A percentile compares a stretch with the other conserved stretches of the same genome.
phyloP scores from a whole-genome alignment of 2,797 vertebrate species.

The Macropodus opercularis region DNA sequence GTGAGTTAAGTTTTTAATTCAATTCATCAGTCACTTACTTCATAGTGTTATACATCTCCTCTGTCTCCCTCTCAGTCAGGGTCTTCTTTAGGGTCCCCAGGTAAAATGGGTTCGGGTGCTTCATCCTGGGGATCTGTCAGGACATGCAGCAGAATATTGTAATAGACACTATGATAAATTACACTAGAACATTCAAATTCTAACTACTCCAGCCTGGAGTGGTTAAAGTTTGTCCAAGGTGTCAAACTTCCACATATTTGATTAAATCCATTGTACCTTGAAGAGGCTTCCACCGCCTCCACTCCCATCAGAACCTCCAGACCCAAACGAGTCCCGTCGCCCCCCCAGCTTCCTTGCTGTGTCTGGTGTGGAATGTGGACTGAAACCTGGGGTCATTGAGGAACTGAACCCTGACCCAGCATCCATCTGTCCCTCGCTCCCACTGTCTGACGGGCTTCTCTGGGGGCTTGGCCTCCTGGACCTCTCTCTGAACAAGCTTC shows the following conservation, averaged over 20 bases:
- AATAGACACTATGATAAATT: not conserved
- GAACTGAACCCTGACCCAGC: conserved; percentile 47
- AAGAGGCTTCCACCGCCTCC: conserved; percentile 76
- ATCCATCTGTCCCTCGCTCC: conserved; percentile 74
- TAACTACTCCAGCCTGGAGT: too few relatives aligned
- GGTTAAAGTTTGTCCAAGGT: too few relatives aligned
- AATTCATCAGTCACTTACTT: too few relatives aligned
- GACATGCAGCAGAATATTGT: not conserved
- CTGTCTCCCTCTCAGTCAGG: conserved; percentile 85
- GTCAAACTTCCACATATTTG: not conserved
- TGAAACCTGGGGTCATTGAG: conserved; percentile 52
- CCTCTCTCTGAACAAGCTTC: conserved; percentile 82
- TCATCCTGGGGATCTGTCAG: conserved; percentile 83
- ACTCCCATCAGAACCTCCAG: conserved; percentile 78
- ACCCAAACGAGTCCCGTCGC: conserved; percentile 73
- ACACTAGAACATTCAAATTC: not conserved
- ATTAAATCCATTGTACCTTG: conserved; percentile 72
- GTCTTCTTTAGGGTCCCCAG: conserved; percentile 88
- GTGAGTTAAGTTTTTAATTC: not conserved
- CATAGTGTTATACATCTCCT: conserved; percentile 83
- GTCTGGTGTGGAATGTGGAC: conserved; percentile 75
- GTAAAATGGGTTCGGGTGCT: conserved; percentile 90
- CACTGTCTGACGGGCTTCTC: conserved; percentile 77
- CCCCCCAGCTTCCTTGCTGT: conserved; percentile 68
- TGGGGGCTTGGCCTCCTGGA: conserved; percentile 81